Evolutionary conservation across 2,797 vertebrate genomes (phyloP).

Genomic region (Fistularia commersonii): DNA sequence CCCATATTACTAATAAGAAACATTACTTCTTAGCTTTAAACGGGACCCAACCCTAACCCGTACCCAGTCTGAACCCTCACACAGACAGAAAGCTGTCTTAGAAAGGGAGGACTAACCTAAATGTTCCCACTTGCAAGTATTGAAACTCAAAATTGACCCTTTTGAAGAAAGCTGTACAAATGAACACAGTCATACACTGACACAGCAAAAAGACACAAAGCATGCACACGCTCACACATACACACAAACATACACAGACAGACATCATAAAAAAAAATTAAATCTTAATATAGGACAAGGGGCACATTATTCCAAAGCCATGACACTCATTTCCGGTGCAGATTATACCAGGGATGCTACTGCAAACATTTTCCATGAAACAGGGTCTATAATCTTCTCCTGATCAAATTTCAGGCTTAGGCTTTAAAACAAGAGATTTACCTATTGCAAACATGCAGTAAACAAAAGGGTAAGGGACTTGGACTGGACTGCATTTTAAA

Average conservation of each 20-base stretch:
- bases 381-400: conserved; percentile 16
- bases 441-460: conserved; percentile 33
- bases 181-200: neutral
- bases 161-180: too few species aligned
- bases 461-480: conserved; percentile 15
- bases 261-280: conserved; percentile 16
- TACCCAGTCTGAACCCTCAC: too few species aligned
- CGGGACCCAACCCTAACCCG: too few species aligned
- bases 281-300: conserved; percentile 20
- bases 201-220: too few species aligned
- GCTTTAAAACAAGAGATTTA: conserved; percentile 23
- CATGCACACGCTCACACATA: conserved; percentile 6
- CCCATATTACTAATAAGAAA: too few species aligned
- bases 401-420: conserved; percentile 23
- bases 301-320: conserved; percentile 18
- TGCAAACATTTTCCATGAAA: conserved; percentile 9
- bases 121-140: too few species aligned
- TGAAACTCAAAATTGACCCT: too few species aligned
- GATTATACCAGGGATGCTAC: conserved; percentile 14
- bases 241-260: conserved; percentile 14
- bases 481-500: conserved; percentile 12
- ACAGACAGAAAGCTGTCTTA: too few species aligned
- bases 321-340: conserved; percentile 19
- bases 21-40: too few species aligned
- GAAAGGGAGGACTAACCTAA: too few species aligned